Base-by-base conservation (phyloP, 1,140 invertebrate genomes). In the Neuroterus valhalla region DNA sequence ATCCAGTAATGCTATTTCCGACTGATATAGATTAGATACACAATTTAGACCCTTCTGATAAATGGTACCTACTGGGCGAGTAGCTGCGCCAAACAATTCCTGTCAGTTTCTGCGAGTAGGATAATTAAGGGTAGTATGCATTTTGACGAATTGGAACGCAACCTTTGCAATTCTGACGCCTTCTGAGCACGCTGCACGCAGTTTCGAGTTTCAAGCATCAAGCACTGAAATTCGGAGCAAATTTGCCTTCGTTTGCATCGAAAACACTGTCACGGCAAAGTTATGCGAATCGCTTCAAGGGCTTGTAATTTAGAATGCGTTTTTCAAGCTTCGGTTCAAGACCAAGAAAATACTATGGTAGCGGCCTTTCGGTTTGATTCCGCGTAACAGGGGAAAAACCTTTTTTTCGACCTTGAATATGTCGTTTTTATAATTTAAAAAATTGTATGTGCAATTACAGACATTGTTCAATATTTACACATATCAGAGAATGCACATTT, bases 121-220 rank as follows among this genome's bases (percentile, higher is more conserved):
- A 62, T 62, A 62, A 62, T 62, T 62, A 62, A 62, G 55, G 55
- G 55, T 62, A 62, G 55, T 62, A 62, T 62, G 55, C 55, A 62
- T 23, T 62, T 62, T 62, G 55, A 62, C 23, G 55, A 62, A 62
- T 62, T 62, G 55, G 23, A 62, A 62, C 46, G 46, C 46, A 48
- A 48, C 46, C 46, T 48, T 48, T 62, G 52, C 52, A 55, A 55
- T 55, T 55, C 52, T 26, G 10, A 55, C 26, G 55, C 55, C 55
- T 62, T 62, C 55, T 62, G 23, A 62, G 55, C 55, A 62, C 55
- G 55, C 55, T 12, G 55, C 55, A 62, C 55, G 55, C 55, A 62
- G 55, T 62, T 62, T 62, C 55, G 11, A 50, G 19, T n/a, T 4
- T 10, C 26, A 62, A 62, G 23, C 6, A 62, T 12, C 21, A 62